phyloP scores from a whole-genome alignment of 2,888 invertebrate genomes.

The Lasius fuliginosus region DNA sequence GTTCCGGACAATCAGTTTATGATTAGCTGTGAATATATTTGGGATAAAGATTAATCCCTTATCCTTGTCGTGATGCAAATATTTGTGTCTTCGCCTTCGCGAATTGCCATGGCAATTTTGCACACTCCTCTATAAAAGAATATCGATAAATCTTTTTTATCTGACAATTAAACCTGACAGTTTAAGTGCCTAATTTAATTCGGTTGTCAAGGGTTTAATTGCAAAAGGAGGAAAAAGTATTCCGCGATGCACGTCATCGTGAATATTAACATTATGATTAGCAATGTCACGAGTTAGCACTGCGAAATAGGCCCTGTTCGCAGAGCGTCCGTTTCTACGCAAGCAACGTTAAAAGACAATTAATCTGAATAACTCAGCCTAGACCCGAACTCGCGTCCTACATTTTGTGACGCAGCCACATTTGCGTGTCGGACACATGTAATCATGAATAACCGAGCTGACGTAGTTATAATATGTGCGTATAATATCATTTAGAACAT shows the following conservation, averaged over 20 bases:
- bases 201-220: conserved; percentile 11
- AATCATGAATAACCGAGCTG: conserved; percentile 44
- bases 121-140: neutral
- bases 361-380: conserved; percentile 81
- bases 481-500: conserved; percentile 2
- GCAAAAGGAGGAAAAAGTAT: conserved; percentile 39
- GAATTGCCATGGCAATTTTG: neutral
- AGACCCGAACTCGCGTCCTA: conserved; percentile 74
- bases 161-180: neutral
- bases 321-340: conserved; percentile 58
- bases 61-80: conserved; percentile 26
- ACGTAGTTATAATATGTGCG: neutral
- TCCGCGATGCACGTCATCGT: conserved; percentile 33
- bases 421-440: conserved; percentile 38
- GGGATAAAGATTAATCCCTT: conserved; percentile 26
- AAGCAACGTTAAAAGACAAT: conserved; percentile 80
- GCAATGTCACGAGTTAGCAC: conserved; percentile 72
- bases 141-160: neutral
- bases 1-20: neutral
- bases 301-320: conserved; percentile 24
- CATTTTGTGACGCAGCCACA: conserved; percentile 63
- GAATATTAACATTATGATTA: conserved; percentile 75
- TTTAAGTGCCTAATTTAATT: conserved; percentile 1
- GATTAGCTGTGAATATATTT: conserved; percentile 9
- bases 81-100: neutral